These are phyloP conservation scores for Ceratitis capitata DNA, from an alignment of 1,140 invertebrate species.

Conservation along the genomic window DNA sequence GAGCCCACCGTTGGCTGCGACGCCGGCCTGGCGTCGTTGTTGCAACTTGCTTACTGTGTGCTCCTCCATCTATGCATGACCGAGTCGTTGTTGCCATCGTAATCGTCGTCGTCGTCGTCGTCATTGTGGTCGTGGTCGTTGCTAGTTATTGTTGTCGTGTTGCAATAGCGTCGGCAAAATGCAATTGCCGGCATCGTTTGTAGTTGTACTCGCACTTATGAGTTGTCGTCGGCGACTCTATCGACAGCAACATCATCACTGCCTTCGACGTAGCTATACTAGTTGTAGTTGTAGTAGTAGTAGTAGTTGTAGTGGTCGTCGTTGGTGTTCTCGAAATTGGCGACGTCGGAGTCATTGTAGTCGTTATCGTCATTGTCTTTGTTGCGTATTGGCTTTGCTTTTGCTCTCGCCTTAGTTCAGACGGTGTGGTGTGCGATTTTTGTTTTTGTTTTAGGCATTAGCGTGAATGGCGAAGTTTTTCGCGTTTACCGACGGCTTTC, in stretches of 20 bases:
- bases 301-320: neutral
- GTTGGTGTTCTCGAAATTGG: constrained; percentile 9
- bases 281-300: neutral
- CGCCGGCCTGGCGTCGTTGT: neutral
- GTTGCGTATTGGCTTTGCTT: neutral
- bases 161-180: neutral
- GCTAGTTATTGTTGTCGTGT: neutral
- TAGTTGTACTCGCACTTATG: neutral
- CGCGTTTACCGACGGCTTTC: constrained; percentile 26
- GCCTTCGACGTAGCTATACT: neutral
- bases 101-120: too few relatives aligned
- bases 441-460: neutral
- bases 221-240: constrained; percentile 15
- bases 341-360: constrained; percentile 31
- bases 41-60: too few relatives aligned
- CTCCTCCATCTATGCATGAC: neutral
- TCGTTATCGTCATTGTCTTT: constrained; percentile 23
- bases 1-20: neutral
- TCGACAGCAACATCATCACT: neutral
- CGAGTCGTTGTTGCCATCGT: constrained; percentile 6
- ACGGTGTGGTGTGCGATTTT: neutral
- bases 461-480: constrained; percentile 39
- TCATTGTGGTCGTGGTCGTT: neutral
- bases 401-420: neutral
- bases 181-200: constrained; percentile 4